Base-by-base conservation (phyloP, 2,113 vertebrate genomes). In the Xiphorhynchus elegans region DNA sequence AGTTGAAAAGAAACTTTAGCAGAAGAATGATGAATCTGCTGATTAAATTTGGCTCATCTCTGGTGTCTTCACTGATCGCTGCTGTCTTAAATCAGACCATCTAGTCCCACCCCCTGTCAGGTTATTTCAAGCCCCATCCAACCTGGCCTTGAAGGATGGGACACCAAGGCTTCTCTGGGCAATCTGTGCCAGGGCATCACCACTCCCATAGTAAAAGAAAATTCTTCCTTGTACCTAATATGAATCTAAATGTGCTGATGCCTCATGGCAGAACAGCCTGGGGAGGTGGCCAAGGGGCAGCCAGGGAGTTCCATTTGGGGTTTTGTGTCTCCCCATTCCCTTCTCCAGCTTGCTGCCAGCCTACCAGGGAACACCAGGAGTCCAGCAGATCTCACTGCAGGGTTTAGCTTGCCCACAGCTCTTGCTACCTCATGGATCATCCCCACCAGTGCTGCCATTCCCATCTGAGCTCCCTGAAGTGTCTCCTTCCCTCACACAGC, bases 31-130 rank as follows among this genome's bases (percentile, higher is more conserved):
- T 69, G 15, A 17, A 13, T 17, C 29, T 87, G 11, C 9, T 82
- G 50, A 16, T 63, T 35, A 6, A 66, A n/a, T 6, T 20, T 9
- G 53, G 24, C n/a, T 79, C 3, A 0, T 37, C 0, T 3, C 33
- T 42, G 20, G 6, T 8, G 1, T 18, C 29, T 53, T 52, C 19
- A 2, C 39, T n/a, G 55, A 5, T 21, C 1, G 2, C 40, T 2
- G 1, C 3, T 44, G 40, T 58, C 42, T 50, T 25, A 35, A 59
- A 19, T 70, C 47, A 42, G 40, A 13, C 40, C 40, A 42, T 42
- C 40, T 42, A 15, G 40, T 42, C 14, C 40, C 40, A 63, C 18
- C 44, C 11, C 29, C 28, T 62, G 31, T 25, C 47, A 69, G 18
- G 67, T 10, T 28, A 25, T 26, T 69, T n/a, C 44, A 47, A 67